A percentile compares a stretch with the other conserved stretches of the same genome.
phyloP scores from a whole-genome alignment of 2,113 vertebrate species.

The Lates calcarifer region DNA sequence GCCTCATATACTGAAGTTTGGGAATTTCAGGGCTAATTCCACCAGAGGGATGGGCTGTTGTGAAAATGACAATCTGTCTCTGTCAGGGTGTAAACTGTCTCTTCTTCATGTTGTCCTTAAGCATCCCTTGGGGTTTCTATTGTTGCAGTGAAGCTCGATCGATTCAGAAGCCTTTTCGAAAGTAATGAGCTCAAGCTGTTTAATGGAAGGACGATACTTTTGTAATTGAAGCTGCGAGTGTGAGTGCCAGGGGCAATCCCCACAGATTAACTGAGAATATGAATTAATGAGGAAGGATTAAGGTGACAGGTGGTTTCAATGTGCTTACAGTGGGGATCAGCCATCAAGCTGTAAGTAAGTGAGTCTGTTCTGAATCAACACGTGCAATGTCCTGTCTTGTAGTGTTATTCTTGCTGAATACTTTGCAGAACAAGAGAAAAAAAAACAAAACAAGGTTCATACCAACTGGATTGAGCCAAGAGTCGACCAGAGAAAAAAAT shows the following conservation, averaged over 20 bases:
- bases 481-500: constrained; percentile 25
- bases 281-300: constrained; percentile 63
- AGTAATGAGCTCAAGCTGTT: constrained; percentile 50
- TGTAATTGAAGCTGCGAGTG: constrained; percentile 44
- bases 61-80: constrained; percentile 49
- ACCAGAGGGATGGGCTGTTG: constrained; percentile 31
- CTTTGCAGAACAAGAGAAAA: constrained; percentile 20
- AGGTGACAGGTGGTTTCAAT: constrained; percentile 60
- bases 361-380: constrained; percentile 63
- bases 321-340: constrained; percentile 41
- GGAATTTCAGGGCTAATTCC: constrained; percentile 40
- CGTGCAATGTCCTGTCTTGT: constrained; percentile 61
- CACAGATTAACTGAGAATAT: constrained; percentile 59
- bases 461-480: constrained; percentile 47
- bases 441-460: constrained; percentile 16
- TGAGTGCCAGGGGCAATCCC: constrained; percentile 44
- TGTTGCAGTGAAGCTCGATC: constrained; percentile 23
- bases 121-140: constrained; percentile 35
- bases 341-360: constrained; percentile 30
- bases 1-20: constrained; percentile 12
- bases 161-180: constrained; percentile 37
- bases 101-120: constrained; percentile 5
- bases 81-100: constrained; percentile 33
- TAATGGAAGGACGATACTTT: constrained; percentile 43
- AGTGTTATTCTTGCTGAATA: constrained; percentile 59